Evolutionary conservation across 2,113 vertebrate genomes (phyloP), one percentile per base, ranked within the genome.

Genomic region (Macrotis lagotis): DNA sequence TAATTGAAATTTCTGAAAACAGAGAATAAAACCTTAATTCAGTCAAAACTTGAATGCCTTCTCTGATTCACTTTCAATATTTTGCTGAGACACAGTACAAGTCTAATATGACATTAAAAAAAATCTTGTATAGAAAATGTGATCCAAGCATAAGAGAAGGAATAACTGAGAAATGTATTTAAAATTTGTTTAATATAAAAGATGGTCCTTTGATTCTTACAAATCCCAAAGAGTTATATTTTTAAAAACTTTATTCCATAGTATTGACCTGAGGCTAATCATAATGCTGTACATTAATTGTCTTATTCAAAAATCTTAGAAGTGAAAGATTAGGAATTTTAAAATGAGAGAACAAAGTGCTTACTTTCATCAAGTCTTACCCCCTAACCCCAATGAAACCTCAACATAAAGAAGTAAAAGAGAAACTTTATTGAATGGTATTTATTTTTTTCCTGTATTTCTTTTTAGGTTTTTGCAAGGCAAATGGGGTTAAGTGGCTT

Each of bases 131-230:
- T 28, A 51, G 28, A 22, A 90, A 59, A 88, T 44, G 48, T 2
- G 16, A 50, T 74, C 48, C 28, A 8, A 1, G 11, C 2, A 26
- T 26, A 25, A 53, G 14, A 91, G 83, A 91, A 8, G 44, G 24
- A 59, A 50, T 8, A 55, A 26, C 3, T 49, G 19, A 44, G n/a
- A 4, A 0, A 25, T n/a, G 14, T 59, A 94, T 50, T 74, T 91
- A 83, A 90, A 74, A 92, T 47, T 0, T 1, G 52, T 19, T 88
- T 8, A 92, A 90, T 16, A 92, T 3, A 47, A 91, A 3, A 25
- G 66, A 50, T 26, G 3, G 8, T 4, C 88, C 95, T 91, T 74
- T 89, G 47, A 50, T 59, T 88, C 88, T 93, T 88, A 96, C 92
- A 28, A 11, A 47, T 44, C 0, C 19, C 52, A 90, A 92, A 92